These are phyloP conservation scores for Graptemys geographica DNA, from an alignment of 2,797 vertebrate genomes.

Conservation along the genomic window DNA sequence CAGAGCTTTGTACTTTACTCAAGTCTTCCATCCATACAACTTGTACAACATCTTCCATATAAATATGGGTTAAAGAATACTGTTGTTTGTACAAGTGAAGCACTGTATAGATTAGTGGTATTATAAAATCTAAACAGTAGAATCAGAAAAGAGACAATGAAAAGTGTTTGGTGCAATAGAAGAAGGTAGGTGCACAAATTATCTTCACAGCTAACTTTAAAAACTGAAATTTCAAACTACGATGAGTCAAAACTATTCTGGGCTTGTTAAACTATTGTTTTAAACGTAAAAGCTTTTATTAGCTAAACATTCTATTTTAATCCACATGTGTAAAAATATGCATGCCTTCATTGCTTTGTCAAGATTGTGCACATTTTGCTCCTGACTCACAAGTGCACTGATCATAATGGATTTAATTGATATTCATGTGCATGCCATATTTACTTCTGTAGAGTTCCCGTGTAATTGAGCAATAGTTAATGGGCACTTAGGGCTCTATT, in stretches of 20 bases:
- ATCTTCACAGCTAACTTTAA: slow-evolving; percentile 20
- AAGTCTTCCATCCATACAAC: not conserved
- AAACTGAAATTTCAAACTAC: slow-evolving; percentile 38
- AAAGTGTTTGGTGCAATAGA: not conserved
- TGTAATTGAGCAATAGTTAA: slow-evolving; percentile 74
- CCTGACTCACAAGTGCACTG: slow-evolving; percentile 55
- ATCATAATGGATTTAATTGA: slow-evolving; percentile 77
- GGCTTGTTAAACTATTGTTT: slow-evolving; percentile 57
- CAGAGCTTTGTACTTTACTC: not conserved
- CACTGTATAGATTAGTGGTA: not conserved
- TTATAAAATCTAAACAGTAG: not conserved
- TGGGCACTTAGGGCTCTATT: slow-evolving; percentile 76
- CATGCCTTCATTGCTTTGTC: slow-evolving; percentile 47
- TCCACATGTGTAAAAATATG: slow-evolving; percentile 44
- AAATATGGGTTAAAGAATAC: not conserved
- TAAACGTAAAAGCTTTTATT: slow-evolving; percentile 59
- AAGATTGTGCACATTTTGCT: slow-evolving; percentile 73
- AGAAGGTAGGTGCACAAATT: slow-evolving; percentile 11
- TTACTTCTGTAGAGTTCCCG: slow-evolving; percentile 67
- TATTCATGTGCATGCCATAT: slow-evolving; percentile 76
- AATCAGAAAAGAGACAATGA: slow-evolving; percentile 15
- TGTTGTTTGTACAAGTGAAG: not conserved
- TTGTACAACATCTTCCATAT: not conserved
- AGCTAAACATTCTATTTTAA: slow-evolving; percentile 40
- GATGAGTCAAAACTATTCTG: slow-evolving; percentile 52